Conservation (phyloP, 2,888 invertebrate species). For the Kuschelorhynchus macadamiae region DNA sequence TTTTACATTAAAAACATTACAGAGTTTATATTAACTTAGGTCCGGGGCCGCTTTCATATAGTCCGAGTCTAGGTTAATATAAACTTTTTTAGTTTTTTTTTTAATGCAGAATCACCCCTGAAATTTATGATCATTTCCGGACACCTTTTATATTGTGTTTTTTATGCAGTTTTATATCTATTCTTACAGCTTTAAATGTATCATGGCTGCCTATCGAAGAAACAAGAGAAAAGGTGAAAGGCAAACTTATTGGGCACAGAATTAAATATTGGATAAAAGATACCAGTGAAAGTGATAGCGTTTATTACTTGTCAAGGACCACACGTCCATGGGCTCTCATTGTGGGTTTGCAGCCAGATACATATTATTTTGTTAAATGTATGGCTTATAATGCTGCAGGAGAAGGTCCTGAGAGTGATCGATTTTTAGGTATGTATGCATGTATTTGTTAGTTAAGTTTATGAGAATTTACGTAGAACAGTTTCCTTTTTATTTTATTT, state of each 20-base stretch:
- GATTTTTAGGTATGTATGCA: slow-evolving; percentile 78
- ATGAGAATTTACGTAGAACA: too few species aligned
- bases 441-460: background rate
- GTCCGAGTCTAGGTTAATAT: too few species aligned
- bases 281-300: slow-evolving; percentile 82
- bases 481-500: too few species aligned
- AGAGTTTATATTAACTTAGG: too few species aligned
- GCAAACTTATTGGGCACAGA: slow-evolving; percentile 79
- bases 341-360: slow-evolving; percentile 93
- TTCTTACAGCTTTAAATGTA: slow-evolving; percentile 83
- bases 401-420: slow-evolving; percentile 95
- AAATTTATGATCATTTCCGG: too few species aligned
- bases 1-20: too few species aligned
- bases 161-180: too few species aligned
- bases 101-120: too few species aligned
- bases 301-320: slow-evolving; percentile 88
- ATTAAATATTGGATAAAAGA: slow-evolving; percentile 92
- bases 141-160: too few species aligned
- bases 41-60: too few species aligned
- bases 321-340: slow-evolving; percentile 90
- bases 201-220: slow-evolving; percentile 92
- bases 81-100: too few species aligned
- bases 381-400: slow-evolving; percentile 98
- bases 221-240: slow-evolving; percentile 86
- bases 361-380: slow-evolving; percentile 91